phyloP scores from a whole-genome alignment of 2,113 vertebrate species.

The Platysteira castanea region DNA sequence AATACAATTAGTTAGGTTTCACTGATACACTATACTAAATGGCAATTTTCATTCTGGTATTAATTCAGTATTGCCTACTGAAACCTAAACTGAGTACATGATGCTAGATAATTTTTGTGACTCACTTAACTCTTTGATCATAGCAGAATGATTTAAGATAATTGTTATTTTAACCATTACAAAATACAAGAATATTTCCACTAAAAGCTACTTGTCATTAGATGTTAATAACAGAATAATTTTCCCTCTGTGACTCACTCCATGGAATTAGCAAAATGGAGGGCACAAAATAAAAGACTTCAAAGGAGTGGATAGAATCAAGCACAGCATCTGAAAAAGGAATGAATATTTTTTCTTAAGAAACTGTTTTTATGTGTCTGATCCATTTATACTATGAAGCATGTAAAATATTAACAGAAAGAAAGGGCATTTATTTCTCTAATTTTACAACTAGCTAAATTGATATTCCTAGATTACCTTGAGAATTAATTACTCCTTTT shows the following conservation, averaged over 20 bases:
- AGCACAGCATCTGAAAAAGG: not conserved
- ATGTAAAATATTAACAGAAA: not conserved
- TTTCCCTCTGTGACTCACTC: not conserved
- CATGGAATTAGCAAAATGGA: not conserved
- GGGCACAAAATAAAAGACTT: not conserved
- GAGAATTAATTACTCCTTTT: not conserved
- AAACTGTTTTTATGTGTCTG: not conserved
- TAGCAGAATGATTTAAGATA: not conserved
- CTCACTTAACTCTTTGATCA: not conserved
- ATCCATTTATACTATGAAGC: not conserved
- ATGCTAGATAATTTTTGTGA: not conserved
- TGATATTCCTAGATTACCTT: not conserved
- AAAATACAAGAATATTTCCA: not conserved
- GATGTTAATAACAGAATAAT: not conserved
- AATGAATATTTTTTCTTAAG: not conserved
- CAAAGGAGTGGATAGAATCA: not conserved
- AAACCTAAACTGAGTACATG: not conserved
- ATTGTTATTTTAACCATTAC: not conserved
- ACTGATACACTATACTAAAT: not conserved
- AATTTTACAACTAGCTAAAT: not conserved
- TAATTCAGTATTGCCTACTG: not conserved
- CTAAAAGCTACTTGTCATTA: not conserved
- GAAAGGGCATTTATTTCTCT: not conserved
- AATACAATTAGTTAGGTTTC: not conserved
- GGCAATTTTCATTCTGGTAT: not conserved